phyloP scores from a whole-genome alignment of 2,888 invertebrate genomes.

The Luperina nickerlii region DNA sequence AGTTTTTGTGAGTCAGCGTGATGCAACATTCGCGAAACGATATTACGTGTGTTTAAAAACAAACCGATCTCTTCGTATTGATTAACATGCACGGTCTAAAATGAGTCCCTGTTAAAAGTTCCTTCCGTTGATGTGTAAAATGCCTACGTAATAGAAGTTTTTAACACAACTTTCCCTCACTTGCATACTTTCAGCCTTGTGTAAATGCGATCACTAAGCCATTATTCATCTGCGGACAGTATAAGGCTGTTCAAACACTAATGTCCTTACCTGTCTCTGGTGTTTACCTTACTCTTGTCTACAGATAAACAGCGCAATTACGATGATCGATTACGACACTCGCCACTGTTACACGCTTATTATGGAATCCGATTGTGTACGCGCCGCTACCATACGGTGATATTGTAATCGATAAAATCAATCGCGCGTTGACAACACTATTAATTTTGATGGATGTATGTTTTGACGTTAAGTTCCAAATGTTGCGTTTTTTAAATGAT shows the following conservation, averaged over 20 bases:
- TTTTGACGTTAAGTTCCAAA: conserved; percentile 45
- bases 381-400: conserved; percentile 63
- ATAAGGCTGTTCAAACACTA: conserved; percentile 77
- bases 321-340: conserved; percentile 85
- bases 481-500: conserved; percentile 26
- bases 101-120: conserved; percentile 73
- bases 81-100: conserved; percentile 83
- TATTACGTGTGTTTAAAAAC: conserved; percentile 75
- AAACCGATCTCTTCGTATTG: conserved; percentile 76
- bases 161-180: conserved; percentile 73
- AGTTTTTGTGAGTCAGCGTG: conserved; percentile 73
- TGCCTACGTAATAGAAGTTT: conserved; percentile 67
- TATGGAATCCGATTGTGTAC: conserved; percentile 76
- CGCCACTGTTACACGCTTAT: conserved; percentile 80
- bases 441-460: conserved; percentile 80
- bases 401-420: conserved; percentile 81
- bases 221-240: conserved; percentile 74
- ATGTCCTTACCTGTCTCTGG: conserved; percentile 81
- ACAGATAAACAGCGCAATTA: conserved; percentile 78
- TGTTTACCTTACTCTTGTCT: conserved; percentile 79
- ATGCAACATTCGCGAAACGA: conserved; percentile 78
- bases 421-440: conserved; percentile 78
- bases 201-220: conserved; percentile 68
- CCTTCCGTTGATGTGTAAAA: conserved; percentile 70
- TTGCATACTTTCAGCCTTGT: conserved; percentile 54